Evolutionary conservation across 2,888 invertebrate genomes (phyloP), one percentile per base, ranked within the genome.

Genomic region (Incurvaria masculella): DNA sequence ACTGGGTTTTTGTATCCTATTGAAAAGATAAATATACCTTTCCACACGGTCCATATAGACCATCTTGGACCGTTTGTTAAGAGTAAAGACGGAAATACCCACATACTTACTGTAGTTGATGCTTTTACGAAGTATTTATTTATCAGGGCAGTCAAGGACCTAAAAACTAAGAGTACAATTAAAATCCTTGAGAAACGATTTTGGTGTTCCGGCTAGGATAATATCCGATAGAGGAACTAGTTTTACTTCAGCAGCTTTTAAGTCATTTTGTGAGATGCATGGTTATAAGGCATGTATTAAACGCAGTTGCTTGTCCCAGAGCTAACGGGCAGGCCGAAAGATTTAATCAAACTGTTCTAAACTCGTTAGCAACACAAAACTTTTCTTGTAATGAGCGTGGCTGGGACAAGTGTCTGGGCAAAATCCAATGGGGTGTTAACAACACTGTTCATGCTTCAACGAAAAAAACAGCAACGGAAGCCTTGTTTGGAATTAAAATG

Each of bases 21-120:
- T 20, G 58, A 60, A 16, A 70, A 71, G 48, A 54, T 60, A 8
- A 49, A 56, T 1, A 54, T 58, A 10, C 69, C 69, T 0, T 66
- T 74, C 27, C 60, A 69, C 45, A 68, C 64, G 0, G 23, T 72
- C 14, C 68, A 72, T 49, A 45, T 72, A 0, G 70, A 72, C 52
- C 69, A 72, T 51, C 47, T 71, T 2, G 68, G 69, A 2, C 68
- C 67, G 4, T 72, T 69, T 50, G 56, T 59, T 6, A 59, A 53
- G n/a, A 63, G 59, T 38, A 55, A 49, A 8, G 54, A 46, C 1
- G 59, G 58, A n/a, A 67, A 68, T 48, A 52, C 51, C 4, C 55
- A 68, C 33, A 44, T 69, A 14, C 47, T 71, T n/a, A 61, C 57
- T 1, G 48, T 60, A 3, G 59, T 70, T 1, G 68, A 68, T 45